Base-by-base conservation (phyloP, 2,888 invertebrate genomes). In the Perizoma affinitatum region DNA sequence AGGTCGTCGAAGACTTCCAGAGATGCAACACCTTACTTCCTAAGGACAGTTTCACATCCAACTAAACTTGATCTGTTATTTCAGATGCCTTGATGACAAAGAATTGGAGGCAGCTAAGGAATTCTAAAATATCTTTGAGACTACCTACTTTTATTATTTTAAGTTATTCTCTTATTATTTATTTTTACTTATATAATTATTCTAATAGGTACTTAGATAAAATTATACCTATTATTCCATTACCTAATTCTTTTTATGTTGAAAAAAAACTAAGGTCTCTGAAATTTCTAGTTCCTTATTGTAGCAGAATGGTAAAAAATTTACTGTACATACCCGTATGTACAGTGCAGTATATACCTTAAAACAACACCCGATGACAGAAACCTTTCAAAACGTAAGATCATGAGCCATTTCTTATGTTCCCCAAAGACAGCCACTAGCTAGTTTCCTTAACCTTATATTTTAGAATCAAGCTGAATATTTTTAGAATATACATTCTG, bases 401-500 rank as follows among this genome's bases (percentile, higher is more conserved):
- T 61, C 53, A 53, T 45, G 47, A 67, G 61, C 67, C 54, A 69
- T 63, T 60, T 52, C 50, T 63, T 57, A 49, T 47, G 49, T 38
- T 63, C 69, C 63, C 67, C 6, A n/a, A 62, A 61, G 69, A 65
- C 55, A 5, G 46, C 49, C 43, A 51, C 48, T 55, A 50, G 58
- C 63, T 70, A 56, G 63, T 70, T 66, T 61, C 56, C 54, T 53
- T 67, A 69, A 66, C 67, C 60, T 65, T 58, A 63, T 68, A 66
- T 67, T 66, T 56, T 60, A 42, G 61, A 66, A 68, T 68, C 66
- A 65, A 67, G 58, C 66, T 60, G 67, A 66, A 69, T 67, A 66
- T 68, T 66, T 65, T 63, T 22, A 22, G 22, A 49, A 62, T 76
- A 78, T 75, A 74, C 73, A 76, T 75, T 72, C 71, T 66, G 66